Evolutionary conservation across 2,797 vertebrate genomes (phyloP), one percentile per base, ranked within the genome.

Genomic region (Botia kubotai): DNA sequence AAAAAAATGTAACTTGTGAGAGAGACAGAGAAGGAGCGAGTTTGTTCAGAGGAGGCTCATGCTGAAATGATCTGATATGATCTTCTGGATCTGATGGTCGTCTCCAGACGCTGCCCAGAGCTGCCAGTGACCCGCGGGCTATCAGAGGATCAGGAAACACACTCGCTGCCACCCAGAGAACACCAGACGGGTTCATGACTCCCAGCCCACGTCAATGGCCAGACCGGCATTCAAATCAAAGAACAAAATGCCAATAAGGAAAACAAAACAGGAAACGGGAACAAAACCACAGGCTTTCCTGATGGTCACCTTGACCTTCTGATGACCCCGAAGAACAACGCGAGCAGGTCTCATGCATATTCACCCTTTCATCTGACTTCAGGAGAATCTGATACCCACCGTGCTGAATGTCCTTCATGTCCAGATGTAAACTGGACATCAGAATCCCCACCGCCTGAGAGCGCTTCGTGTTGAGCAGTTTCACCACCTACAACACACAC

Each of bases 391-490:
- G 16, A 53, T 2, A 21, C 96, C 95, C 90, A 99, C 97, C 96
- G 71, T 97, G 95, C 26, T 97, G 96, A 89, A 99, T 99, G 75
- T 98, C 97, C 89, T 92, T 98, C 97, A 98, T 98, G 84, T 99
- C 97, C 72, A 99, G 94, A 84, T 98, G 97, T 82, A 99, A 94
- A 52, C 97, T 98, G 75, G 97, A 99, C 97, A 99, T 99, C 83
- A 99, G 92, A 91, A 99, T 99, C 77, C 97, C 97, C 76, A 98
- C 97, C n/a, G 97, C 97, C 92, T 99, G 86, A 80, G 86, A 87
- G 19, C 86, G 86, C 68, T 96, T 93, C 80, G 95, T 96, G 92
- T 92, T 93, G 12, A 87, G 65, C 43, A 87, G 84, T 77, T 87
- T 87, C 48, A 84, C 83, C 78, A 87, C 86, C 83, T 84, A n/a